Percentiles rank a stretch among this genome's conserved stretches.
These are phyloP conservation scores for Raja brachyura DNA, from an alignment of 2,113 vertebrate genomes.

Conservation along the genomic window DNA sequence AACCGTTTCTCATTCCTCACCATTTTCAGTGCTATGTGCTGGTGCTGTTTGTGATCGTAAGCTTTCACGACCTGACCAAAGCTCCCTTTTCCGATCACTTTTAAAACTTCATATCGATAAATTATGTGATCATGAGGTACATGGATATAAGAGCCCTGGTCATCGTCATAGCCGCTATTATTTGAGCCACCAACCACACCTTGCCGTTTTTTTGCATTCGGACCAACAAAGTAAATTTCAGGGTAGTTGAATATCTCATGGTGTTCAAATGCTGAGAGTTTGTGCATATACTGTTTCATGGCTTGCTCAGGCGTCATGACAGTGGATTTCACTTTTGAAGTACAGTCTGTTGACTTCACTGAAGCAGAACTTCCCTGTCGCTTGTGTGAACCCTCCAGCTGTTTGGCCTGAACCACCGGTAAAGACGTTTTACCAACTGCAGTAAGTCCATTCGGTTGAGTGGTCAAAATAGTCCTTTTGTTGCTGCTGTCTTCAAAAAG, in stretches of 20 bases:
- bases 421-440: conserved; percentile 66
- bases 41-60: conserved; percentile 88
- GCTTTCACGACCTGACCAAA: conserved; percentile 98
- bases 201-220: conserved; percentile 86
- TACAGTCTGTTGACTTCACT: conserved; percentile 72
- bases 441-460: conserved; percentile 85
- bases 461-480: conserved; percentile 80
- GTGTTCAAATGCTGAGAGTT: conserved; percentile 85
- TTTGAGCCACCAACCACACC: conserved; percentile 86
- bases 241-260: conserved; percentile 88
- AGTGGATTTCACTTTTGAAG: conserved; percentile 65
- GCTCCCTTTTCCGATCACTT: conserved; percentile 96
- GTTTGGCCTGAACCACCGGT: conserved; percentile 69
- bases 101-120: conserved; percentile 92
- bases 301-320: conserved; percentile 78
- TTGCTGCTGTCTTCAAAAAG: conserved; percentile 89
- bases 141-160: conserved; percentile 94
- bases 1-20: conserved; percentile 98
- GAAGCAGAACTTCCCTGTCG: conserved; percentile 81
- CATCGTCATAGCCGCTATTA: conserved; percentile 89
- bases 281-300: conserved; percentile 96
- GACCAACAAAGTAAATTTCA: conserved; percentile 87
- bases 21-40: conserved; percentile 94
- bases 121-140: conserved; percentile 90
- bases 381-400: conserved; percentile 64